Percentiles rank a stretch among this genome's conserved stretches.
Evolutionary conservation across 2,888 invertebrate species (phyloP).

Genomic region (Drosophila kanekoi): DNA sequence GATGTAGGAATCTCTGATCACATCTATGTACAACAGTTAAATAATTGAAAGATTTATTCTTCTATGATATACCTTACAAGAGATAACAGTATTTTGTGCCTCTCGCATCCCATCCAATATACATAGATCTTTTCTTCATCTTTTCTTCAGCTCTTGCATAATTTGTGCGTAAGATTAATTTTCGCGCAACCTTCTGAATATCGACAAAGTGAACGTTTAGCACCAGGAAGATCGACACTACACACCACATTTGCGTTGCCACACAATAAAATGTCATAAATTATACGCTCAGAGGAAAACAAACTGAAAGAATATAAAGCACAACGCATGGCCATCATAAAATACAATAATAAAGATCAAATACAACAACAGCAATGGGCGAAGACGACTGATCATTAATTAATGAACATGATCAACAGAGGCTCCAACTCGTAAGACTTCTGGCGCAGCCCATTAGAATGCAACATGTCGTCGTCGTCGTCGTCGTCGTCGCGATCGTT

Average conservation of each 20-base stretch:
- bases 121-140: too few species aligned
- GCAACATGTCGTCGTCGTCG: constrained; percentile 76
- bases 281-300: constrained; percentile 58
- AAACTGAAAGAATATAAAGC: constrained; percentile 54
- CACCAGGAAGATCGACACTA: constrained; percentile 10
- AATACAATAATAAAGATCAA: constrained; percentile 72
- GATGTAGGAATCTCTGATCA: too few species aligned
- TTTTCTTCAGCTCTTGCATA: background rate
- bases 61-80: too few species aligned
- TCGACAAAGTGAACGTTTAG: constrained; percentile 30
- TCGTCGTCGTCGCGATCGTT: constrained; percentile 44
- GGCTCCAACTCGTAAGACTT: constrained; percentile 51
- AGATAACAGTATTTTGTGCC: too few species aligned
- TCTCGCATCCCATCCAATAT: too few species aligned
- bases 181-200: constrained; percentile 1
- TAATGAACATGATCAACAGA: constrained; percentile 78
- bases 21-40: too few species aligned
- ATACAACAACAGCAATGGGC: constrained; percentile 49
- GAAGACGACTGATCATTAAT: constrained; percentile 74
- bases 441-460: constrained; percentile 72
- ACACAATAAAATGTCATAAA: constrained; percentile 79
- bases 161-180: constrained; percentile 3
- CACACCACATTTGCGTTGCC: constrained; percentile 65
- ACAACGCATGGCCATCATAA: constrained; percentile 73
- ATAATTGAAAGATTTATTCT: too few species aligned